Base-by-base conservation (phyloP, 2,888 invertebrate genomes). In the Aproaerema taeniolella region DNA sequence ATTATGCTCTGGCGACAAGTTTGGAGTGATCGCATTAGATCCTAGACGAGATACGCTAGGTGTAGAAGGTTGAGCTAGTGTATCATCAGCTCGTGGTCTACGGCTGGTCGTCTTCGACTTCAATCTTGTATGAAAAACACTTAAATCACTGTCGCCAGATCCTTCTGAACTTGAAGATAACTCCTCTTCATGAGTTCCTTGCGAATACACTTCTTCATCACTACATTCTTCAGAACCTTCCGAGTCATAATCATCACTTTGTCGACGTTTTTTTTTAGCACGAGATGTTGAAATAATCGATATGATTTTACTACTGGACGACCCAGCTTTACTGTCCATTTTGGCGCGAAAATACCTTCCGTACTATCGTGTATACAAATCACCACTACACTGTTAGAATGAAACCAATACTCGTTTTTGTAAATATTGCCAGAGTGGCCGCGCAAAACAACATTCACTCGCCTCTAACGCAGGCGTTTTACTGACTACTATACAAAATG, bases 391-490 rank as follows among this genome's bases (percentile, higher is more conserved):
- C 46, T 41, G 24, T 45, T 29, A 44, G 41, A 49, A 45, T 40
- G 43, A 43, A 30, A 31, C 39, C 42, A 49, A 41, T 41, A 38
- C 34, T 28, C 17, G 28, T 41, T 45, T 42, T 49, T 38, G 41
- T 43, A 43, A 43, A 44, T 45, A 42, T 46, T 46, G 42, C 14
- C 44, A 44, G 41, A 39, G 45, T 46, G 37, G 43, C 43, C 42
- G 42, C 42, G 32, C 38, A 40, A 43, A 43, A 7, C 33, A 40
- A 43, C 38, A 13, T 35, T 1, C 10, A 31, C 33, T 42, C 39
- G 39, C 39, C 35, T 29, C 42, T 29, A 39, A 34, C 33, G 38
- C 42, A 30, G 42, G 35, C 15, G 43, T 9, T 4, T 38, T 42
- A 46, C 44, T 43, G 38, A 14, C 45, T 20, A 41, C 17, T 31